Conservation (phyloP, 2,888 invertebrate species). For the Agonopterix subpropinquella region DNA sequence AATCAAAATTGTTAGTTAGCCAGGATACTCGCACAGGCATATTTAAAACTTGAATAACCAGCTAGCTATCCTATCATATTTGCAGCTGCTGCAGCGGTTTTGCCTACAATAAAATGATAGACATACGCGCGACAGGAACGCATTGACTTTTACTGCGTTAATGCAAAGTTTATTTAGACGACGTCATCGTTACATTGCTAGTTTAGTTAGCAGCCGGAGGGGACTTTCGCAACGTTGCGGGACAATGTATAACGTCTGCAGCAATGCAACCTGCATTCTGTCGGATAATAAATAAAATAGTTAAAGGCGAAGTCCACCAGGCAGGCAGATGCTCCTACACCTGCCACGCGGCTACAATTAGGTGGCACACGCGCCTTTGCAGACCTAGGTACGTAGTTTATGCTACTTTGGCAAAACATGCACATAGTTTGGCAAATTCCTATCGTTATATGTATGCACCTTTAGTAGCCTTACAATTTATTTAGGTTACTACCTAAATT, state of each 20-base stretch:
- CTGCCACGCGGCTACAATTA: conserved; percentile 55
- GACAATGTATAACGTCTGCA: conserved; percentile 26
- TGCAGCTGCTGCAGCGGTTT: conserved; percentile 38
- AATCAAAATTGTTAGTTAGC: too few species aligned
- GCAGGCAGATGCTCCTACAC: conserved; percentile 66
- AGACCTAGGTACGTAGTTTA: conserved; percentile 13
- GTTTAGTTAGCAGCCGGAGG: conserved; percentile 29
- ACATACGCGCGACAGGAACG: conserved; percentile 27
- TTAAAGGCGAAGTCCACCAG: conserved; percentile 41
- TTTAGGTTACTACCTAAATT: neutral
- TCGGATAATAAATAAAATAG: conserved; percentile 47
- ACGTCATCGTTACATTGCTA: conserved; percentile 36
- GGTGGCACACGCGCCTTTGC: conserved; percentile 52
- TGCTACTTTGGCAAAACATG: too few species aligned
- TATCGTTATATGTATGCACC: too few species aligned
- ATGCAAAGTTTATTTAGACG: conserved; percentile 26
- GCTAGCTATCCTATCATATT: conserved; percentile 20
- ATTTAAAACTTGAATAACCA: conserved; percentile 36
- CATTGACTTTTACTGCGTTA: conserved; percentile 30
- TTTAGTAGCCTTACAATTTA: neutral
- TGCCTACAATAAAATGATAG: conserved; percentile 29
- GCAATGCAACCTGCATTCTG: conserved; percentile 20
- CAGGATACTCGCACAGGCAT: too few species aligned
- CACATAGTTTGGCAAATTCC: too few species aligned
- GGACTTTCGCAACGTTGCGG: conserved; percentile 28